Evolutionary conservation across 2,113 vertebrate genomes (phyloP).

Genomic region (Eretmochelys imbricata): DNA sequence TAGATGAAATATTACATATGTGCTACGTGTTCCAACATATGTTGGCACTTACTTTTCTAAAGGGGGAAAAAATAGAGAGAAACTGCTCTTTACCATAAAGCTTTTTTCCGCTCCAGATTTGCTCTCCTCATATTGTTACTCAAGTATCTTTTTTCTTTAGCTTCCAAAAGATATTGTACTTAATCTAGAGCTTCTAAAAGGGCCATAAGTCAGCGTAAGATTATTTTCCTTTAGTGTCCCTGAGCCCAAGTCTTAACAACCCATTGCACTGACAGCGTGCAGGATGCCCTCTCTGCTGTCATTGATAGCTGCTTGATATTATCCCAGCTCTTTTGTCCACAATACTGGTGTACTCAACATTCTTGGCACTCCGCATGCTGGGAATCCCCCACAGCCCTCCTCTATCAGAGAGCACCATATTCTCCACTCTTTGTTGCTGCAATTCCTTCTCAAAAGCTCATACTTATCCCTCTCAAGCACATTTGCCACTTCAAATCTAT

Average conservation of each 20-base stretch:
- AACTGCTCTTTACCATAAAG: neutral
- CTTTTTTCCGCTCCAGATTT: neutral
- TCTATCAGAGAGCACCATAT: constrained; percentile 54
- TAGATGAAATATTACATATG: neutral
- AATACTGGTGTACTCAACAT: neutral
- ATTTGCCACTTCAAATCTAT: constrained; percentile 51
- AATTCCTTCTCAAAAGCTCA: constrained; percentile 55
- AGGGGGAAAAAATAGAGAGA: neutral
- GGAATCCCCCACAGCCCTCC: constrained; percentile 39
- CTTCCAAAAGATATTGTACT: neutral
- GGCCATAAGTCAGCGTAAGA: neutral
- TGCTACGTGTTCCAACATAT: neutral
- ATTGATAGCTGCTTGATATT: neutral
- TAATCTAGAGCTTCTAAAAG: neutral
- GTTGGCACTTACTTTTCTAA: neutral
- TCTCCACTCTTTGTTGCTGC: constrained; percentile 34
- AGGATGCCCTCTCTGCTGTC: neutral
- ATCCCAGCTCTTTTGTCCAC: neutral
- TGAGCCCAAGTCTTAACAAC: neutral
- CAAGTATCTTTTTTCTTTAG: neutral
- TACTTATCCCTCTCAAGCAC: constrained; percentile 56
- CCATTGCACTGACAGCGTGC: neutral
- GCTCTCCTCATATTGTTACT: neutral
- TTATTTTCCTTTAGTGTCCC: neutral
- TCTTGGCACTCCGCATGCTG: constrained; percentile 39